Base-by-base conservation (phyloP, 2,888 invertebrate genomes). In the Cartodere bifasciata region DNA sequence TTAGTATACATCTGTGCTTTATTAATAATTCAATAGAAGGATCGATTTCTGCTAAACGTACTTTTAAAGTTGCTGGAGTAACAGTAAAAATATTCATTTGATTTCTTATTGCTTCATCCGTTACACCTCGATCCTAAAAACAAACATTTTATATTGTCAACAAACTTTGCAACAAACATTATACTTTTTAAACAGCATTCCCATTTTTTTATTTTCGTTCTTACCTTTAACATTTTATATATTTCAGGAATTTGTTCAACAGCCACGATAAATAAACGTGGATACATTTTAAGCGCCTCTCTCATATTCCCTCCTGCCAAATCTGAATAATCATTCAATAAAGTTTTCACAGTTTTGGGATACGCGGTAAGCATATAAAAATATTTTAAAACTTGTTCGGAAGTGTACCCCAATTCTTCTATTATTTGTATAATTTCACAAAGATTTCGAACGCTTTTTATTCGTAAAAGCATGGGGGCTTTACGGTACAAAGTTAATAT, bases 191-290 rank as follows among this genome's bases (percentile, higher is more conserved):
- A n/a, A n/a, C n/a, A n/a, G n/a, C n/a, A n/a, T n/a, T n/a, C n/a
- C n/a, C n/a, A n/a, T n/a, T n/a, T n/a, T n/a, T n/a, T n/a, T n/a
- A n/a, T n/a, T n/a, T n/a, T 20, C 20, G 6, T 6, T 23, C 12
- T 7, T 42, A 56, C 56, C 48, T 53, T 63, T 5, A 81, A 58
- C 37, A 71, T 57, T 24, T 66, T 52, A 34, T 70, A 62, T 13
- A 72, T 71, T 50, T 65, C 58, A 23, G 65, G 39, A 13, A 78
- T 48, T 11, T 70, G 55, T 35, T 65, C 64, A 35, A 68, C 66
- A 28, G 68, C 62, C 29, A 70, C 66, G 58, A 69, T 72, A 28
- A 77, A 53, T 39, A 82, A 65, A 39, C 71, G 73, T 7, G 81
- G 82, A 44, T 69, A 65, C 12, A 50, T 52, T 44, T 52, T 60